Base-by-base conservation (phyloP, 1,140 invertebrate species). In the Proctacanthus coquilletti region DNA sequence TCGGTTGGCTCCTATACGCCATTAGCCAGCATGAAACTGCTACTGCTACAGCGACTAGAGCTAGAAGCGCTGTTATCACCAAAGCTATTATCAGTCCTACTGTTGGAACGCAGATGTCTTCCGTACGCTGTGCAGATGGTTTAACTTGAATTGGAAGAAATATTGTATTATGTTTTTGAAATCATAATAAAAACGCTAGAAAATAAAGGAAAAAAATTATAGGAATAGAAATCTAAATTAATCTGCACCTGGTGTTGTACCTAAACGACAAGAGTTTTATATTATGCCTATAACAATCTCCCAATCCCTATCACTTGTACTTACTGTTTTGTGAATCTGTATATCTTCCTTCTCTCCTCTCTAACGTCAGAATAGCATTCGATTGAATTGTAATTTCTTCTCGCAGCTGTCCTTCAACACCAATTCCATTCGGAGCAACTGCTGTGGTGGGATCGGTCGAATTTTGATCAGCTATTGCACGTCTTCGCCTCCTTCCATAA, bases 21-120 rank as follows among this genome's bases (percentile, higher is more conserved):
- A 93, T 85, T 32, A 93, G 68, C 87, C 87, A 94, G 61, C 88
- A 93, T 25, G 86, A 91, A 17, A 93, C 87, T 31, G 87, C 87
- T 21, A 92, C 84, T 15, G 88, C 88, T 19, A 94, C 85, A 21
- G 88, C 87, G 17, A 93, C 87, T 32, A 94, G 68, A 29, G 88
- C 87, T 50, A 94, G 61, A 31, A 94, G 70, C 14, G 87, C 86
- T 37, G 88, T 93, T 49, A 94, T 81, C 40, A 91, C 81, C 48
- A 94, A 65, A 36, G 88, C 84, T 44, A 93, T 85, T 40, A 92
- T 86, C 51, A 94, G 78, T 32, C 88, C 85, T 43, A 89, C 78
- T 68, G 85, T 88, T 31, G 87, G 91, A 40, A 94, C 82, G 57
- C 89, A 94, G 48, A 93, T 88, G 51, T 91, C 84, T 60, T 89